Evolutionary conservation across 2,888 invertebrate genomes (phyloP), one percentile per base, ranked within the genome.

Genomic region (Lycophotia porphyrea): DNA sequence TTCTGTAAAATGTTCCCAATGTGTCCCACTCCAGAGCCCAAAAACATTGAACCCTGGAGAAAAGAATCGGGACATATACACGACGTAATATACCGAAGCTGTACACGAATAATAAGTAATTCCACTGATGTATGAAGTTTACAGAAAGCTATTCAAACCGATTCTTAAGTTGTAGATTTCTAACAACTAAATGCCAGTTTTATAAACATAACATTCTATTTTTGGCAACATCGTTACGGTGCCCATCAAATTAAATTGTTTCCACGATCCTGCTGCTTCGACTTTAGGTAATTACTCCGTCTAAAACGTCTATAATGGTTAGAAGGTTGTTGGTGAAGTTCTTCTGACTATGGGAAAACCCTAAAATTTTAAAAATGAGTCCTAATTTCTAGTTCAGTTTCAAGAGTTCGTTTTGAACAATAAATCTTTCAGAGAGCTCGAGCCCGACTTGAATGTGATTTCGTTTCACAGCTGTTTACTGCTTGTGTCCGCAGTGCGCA

Each of bases 161-260:
- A 69, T 60, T 63, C 49, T 58, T 11, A 80, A 55, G 15, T 31
- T 52, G 44, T 55, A 39, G 8, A 69, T 24, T 66, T 39, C 18
- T 58, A 76, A 69, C 5, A 76, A 69, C 5, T 63, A 66, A n/a
- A 66, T 36, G 31, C 21, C 58, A 44, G 36, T 52, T 70, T 68
- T 55, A 71, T 60, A 74, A 49, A 52, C 69, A 47, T 71, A 63
- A 7, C 36, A 52, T 61, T 81, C 65, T 81, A 81, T 78, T 81
- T 81, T 65, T 64, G 42, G 63, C 39, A 58, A 31, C 63, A 44
- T 60, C 70, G 49, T 74, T 70, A 64, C 64, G 61, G 65, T 60
- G 36, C 49, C 68, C 85, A 77, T 81, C 42, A 81, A 74, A 81
- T 64, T 31, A 74, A 77, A 84, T 81, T 52, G 70, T 73, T 84